Base-by-base conservation (phyloP, 2,888 invertebrate genomes). In the Luffia ferchaultella region DNA sequence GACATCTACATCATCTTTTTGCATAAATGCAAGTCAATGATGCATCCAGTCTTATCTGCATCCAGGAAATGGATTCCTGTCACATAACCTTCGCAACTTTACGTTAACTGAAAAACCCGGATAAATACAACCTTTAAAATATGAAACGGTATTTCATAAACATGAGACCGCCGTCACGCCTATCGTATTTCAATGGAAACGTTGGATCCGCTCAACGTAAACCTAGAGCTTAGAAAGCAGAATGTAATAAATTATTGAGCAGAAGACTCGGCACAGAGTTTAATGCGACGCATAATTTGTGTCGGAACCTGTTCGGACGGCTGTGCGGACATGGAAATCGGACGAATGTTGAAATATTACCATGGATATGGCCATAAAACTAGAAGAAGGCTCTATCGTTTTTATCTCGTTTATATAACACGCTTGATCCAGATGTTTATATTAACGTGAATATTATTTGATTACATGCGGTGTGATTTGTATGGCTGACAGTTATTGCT, bases 141-240 rank as follows among this genome's bases (percentile, higher is more conserved):
- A 30, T 30, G 30, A 18, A 48, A 48, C 19, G 45, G 2, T 20
- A 40, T 40, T 19, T 45, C 30, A 16, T 15, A 45, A 16, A 30
- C 44, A 48, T 49, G 45, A 42, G 45, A 41, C 42, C 44, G 18
- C 49, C 12, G 46, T 43, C 46, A 46, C 45, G 45, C 45, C 42
- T 30, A 41, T 20, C 2, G 30, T 18, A 44, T 30, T 18, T 43
- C 40, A 49, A 52, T 56, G 56, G 55, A 56, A 57, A 55, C 55
- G 47, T 48, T 47, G 44, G 42, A 18, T 16, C 18, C 42, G 43
- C 20, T 47, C 15, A 42, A 20, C 41, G 59, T 59, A 65, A 66
- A 65, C 60, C 59, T 63, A 63, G 65, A 62, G 63, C 67, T 69
- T 74, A 73, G 75, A 75, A 74, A 75, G 70, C 70, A 65, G 64